A percentile compares a stretch with the other conserved stretches of the same genome.
These are phyloP conservation scores for Acyrthosiphon pisum DNA, from an alignment of 1,140 invertebrate genomes.

Conservation along the genomic window DNA sequence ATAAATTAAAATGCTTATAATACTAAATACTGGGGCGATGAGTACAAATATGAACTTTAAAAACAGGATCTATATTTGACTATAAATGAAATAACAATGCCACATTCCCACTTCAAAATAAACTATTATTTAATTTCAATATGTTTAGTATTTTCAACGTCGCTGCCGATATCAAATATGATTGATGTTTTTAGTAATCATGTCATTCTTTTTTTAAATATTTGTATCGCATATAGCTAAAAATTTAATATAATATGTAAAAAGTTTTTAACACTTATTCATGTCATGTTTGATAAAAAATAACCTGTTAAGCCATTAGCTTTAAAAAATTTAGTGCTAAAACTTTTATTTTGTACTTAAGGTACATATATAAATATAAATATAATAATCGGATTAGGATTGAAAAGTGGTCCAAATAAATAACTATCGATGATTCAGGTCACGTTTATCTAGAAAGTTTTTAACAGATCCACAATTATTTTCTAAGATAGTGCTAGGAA, in stretches of 20 bases:
- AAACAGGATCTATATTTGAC: neutral
- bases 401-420: neutral
- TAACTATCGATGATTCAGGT: neutral
- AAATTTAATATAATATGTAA: neutral
- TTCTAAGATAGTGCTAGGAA: neutral
- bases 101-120: neutral
- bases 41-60: neutral
- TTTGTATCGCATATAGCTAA: neutral
- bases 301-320: neutral
- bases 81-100: neutral
- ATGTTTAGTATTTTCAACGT: neutral
- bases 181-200: neutral
- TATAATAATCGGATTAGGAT: neutral
- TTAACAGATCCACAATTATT: slow-evolving; percentile 4
- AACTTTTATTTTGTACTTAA: neutral
- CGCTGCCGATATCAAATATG: neutral
- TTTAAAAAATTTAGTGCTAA: neutral
- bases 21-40: neutral
- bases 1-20: neutral
- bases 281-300: neutral
- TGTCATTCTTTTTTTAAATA: neutral
- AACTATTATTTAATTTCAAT: neutral
- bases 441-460: neutral
- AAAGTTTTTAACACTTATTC: slow-evolving; percentile 7
- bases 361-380: neutral